Evolutionary conservation across 2,888 invertebrate species (phyloP), one percentile per base, ranked within the genome.

Genomic region (Cetonia aurata): DNA sequence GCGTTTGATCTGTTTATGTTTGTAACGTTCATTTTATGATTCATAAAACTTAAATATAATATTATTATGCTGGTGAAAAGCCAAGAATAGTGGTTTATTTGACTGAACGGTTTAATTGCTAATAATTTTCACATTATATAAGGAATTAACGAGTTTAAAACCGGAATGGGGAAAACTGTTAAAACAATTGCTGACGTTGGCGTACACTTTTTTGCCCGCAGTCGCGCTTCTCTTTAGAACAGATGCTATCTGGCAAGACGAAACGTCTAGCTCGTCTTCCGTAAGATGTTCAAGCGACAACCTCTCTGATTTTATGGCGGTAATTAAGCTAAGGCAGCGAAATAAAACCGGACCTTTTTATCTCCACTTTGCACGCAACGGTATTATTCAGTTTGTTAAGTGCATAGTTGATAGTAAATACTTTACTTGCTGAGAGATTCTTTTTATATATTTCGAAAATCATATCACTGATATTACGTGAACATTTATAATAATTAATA

Each of bases 21-120:
- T 31, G 52, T 50, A 69, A 46, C 69, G 50, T 69, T 69, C 62
- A 19, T 71, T 71, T 71, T 71, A 71, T 57, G 71, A 71, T 41
- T 71, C 71, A 71, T 71, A 71, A 71, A 71, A 71, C 67, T 71
- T 66, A 66, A 71, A 71, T 71, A 71, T 71, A 66, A 71, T 71
- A 67, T 57, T 71, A 71, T 67, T 71, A 55, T 62, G 62, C 19
- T 60, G 69, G 62, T 55, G 60, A 69, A 69, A 69, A 50, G 69
- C 55, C 62, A 69, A 69, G 69, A 69, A 62, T 62, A 42, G 59
- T 62, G 53, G 60, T 69, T 69, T 69, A 69, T 69, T 69, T 69
- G 60, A 69, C 62, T 50, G 60, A 69, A 62, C 44, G 69, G 52
- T 69, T 69, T 69, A 69, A 69, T 69, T 69, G 59, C 59, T 60